Base-by-base conservation (phyloP, 2,888 invertebrate species). In the Vanessa cardui region DNA sequence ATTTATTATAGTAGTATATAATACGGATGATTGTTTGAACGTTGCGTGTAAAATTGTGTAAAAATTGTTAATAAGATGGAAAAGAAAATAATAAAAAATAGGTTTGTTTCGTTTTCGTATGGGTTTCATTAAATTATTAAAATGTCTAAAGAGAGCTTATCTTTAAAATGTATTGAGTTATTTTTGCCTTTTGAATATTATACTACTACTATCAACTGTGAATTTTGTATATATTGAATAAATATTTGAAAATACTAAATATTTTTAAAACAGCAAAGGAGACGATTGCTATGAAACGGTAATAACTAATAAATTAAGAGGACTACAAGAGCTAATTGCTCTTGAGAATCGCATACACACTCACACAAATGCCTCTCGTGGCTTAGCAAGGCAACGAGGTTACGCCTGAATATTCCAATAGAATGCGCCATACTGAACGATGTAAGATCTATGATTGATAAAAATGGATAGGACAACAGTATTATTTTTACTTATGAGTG, bases 141-240 rank as follows among this genome's bases (percentile, higher is more conserved):
- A 66, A 54, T 83, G 76, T 76, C 82, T 84, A 83, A 74, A 77
- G 78, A 80, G 80, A 72, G 70, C 74, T 76, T 79, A 77, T 77
- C 79, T 74, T 82, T 83, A 86, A 83, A 80, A 82, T 69, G 77
- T 80, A 78, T 79, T 80, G 20, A 56, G n/a, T 56, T 45, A 20
- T 46, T 54, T 52, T 58, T 58, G 58, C 26, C 52, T 21, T 45
- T 52, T 66, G 44, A 2, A 26, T n/a, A n/a, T n/a, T n/a, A n/a
- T n/a, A n/a, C 3, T 26, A 26, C 26, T 26, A 26, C 26, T 5
- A 26, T 26, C 26, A 26, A 47, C 50, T 64, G 70, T 71, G 71
- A 71, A 68, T 67, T 71, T 71, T 71, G 72, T 74, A 71, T 66
- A 72, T 66, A 73, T 71, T 68, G 60, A 73, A 71, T 69, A 71